Conservation (phyloP, 2,113 vertebrate species). For the Pristiophorus japonicus region DNA sequence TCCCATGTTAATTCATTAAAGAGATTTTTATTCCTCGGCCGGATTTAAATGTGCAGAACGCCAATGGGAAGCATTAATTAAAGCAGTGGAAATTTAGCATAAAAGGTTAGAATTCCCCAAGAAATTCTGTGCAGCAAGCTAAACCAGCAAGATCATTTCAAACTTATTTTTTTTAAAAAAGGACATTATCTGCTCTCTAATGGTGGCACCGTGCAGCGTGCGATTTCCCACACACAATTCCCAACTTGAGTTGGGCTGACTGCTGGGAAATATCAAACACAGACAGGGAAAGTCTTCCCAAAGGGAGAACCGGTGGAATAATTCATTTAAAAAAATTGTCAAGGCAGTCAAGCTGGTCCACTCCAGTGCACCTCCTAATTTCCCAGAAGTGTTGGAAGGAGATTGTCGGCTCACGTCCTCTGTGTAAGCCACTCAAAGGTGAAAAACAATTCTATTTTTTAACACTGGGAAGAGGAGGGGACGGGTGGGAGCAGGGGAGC, state of each 20-base stretch:
- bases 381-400: neutral
- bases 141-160: neutral
- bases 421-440: neutral
- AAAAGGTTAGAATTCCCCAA: conserved; percentile 3
- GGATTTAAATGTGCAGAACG: conserved; percentile 9
- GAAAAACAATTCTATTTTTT: neutral
- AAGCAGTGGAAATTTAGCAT: neutral
- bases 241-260: too few species aligned
- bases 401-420: neutral
- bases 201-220: neutral
- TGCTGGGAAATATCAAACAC: neutral
- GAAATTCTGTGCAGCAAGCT: neutral
- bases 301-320: neutral
- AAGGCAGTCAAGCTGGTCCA: neutral
- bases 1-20: conserved; percentile 46
- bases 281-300: neutral
- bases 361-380: neutral
- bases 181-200: neutral
- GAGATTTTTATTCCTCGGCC: conserved; percentile 20
- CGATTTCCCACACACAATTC: neutral
- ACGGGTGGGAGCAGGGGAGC: too few species aligned
- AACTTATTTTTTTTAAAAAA: neutral
- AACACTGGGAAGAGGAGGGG: neutral
- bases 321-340: neutral
- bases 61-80: neutral